These are phyloP conservation scores for Rhinatrema bivittatum DNA, from an alignment of 2,797 vertebrate genomes.

Conservation along the genomic window DNA sequence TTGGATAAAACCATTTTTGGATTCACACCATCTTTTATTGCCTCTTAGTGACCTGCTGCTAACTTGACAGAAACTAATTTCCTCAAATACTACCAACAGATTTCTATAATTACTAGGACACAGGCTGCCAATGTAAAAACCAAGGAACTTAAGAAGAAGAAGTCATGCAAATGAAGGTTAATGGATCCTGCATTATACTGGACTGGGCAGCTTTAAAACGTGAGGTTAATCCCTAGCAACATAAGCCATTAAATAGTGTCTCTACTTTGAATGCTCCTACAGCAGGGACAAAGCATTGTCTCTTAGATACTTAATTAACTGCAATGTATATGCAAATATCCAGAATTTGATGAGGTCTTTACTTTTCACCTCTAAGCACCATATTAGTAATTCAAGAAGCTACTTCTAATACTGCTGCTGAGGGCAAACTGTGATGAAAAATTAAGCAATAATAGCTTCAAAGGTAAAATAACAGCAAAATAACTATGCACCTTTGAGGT, in stretches of 20 bases:
- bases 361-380: slow-evolving; percentile 41
- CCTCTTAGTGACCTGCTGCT: background rate
- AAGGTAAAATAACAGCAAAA: slow-evolving; percentile 35
- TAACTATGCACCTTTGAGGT: slow-evolving; percentile 32
- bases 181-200: slow-evolving; percentile 3
- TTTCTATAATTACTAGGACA: slow-evolving; percentile 12
- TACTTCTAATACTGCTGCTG: slow-evolving; percentile 11
- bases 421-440: slow-evolving; percentile 29
- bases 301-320: slow-evolving; percentile 38
- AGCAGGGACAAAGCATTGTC: background rate
- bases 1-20: slow-evolving; percentile 2
- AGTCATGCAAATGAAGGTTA: slow-evolving; percentile 13
- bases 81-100: slow-evolving; percentile 18
- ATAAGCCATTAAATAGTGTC: slow-evolving; percentile 13
- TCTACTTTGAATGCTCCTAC: slow-evolving; percentile 1
- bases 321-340: slow-evolving; percentile 43
- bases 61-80: background rate
- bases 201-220: background rate
- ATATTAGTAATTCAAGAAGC: slow-evolving; percentile 48
- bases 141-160: background rate
- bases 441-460: slow-evolving; percentile 40
- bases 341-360: slow-evolving; percentile 46
- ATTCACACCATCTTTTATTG: slow-evolving; percentile 4
- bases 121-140: slow-evolving; percentile 17
- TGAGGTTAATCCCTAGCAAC: slow-evolving; percentile 15